Evolutionary conservation across 2,797 vertebrate genomes (phyloP), one percentile per base, ranked within the genome.

Genomic region (Atherinosoma microstoma): DNA sequence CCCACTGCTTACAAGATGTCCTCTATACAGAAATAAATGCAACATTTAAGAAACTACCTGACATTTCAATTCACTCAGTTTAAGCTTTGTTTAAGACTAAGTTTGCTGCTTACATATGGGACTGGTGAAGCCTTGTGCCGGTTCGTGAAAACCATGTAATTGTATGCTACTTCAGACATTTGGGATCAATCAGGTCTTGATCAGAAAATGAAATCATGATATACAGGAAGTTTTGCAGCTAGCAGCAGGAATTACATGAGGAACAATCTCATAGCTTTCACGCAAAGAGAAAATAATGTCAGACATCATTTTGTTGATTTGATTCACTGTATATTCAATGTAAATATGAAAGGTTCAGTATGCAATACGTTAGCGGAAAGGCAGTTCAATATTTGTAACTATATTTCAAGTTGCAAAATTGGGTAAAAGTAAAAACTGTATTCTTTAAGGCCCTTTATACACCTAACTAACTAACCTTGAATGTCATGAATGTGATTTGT

Each of bases 181-280:
- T 68, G 11, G 18, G 45, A 1, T 64, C 18, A 34, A 24, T 51
- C 49, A 51, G 49, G 22, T 24, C 22, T 51, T 24, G 12, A 24
- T 76, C 38, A 45, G 60, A 59, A 54, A 72, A 59, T 27, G 61
- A 58, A 58, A 67, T 51, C 64, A 47, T 51, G 49, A 51, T 24
- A 22, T 24, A 51, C 49, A 51, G 49, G 49, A 51, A 51, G n/a
- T 51, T 22, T 51, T 51, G 22, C 49, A 49, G 47, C 47, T 22
- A 9, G n/a, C 47, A 22, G 18, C 6, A n/a, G 49, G n/a, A 51
- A 10, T 51, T 24, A 51, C 49, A 51, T 24, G 22, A 13, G 4
- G n/a, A 51, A 13, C 22, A 12, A 51, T 24, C 6, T 49, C 11
- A 11, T 4, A 16, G 15, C 51, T 72, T 75, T 62, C 8, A 57